Evolutionary conservation across 2,888 invertebrate genomes (phyloP).

Genomic region (Tetragonisca angustula): DNA sequence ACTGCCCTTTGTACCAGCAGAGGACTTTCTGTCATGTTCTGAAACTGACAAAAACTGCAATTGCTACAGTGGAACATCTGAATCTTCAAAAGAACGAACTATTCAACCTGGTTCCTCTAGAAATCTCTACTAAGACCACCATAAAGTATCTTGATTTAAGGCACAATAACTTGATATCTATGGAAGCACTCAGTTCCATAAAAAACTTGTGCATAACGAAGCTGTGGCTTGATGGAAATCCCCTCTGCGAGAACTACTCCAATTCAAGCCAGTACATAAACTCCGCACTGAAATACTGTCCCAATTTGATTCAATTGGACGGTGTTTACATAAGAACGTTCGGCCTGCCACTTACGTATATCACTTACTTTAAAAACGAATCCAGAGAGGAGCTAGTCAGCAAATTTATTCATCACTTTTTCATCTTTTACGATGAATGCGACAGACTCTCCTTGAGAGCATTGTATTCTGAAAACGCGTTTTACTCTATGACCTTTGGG

Average conservation of each 20-base stretch:
- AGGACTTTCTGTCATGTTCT: conserved; percentile 84
- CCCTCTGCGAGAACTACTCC: conserved; percentile 88
- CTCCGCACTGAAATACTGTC: conserved; percentile 85
- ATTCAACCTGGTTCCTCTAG: conserved; percentile 66
- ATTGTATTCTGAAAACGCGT: conserved; percentile 88
- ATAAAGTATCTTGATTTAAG: conserved; percentile 79
- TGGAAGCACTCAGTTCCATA: conserved; percentile 77
- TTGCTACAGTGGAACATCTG: conserved; percentile 73
- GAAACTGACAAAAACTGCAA: conserved; percentile 75
- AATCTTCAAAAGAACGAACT: conserved; percentile 77
- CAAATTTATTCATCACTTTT: conserved; percentile 88
- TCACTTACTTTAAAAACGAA: conserved; percentile 67
- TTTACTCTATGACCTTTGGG: conserved; percentile 86
- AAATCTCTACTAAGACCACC: conserved; percentile 62
- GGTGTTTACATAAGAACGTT: conserved; percentile 81
- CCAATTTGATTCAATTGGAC: conserved; percentile 85
- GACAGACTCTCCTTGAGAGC: conserved; percentile 85
- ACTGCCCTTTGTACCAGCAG: conserved; percentile 84
- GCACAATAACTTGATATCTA: conserved; percentile 78
- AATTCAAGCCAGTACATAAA: conserved; percentile 87
- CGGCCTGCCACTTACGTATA: conserved; percentile 70
- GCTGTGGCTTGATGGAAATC: conserved; percentile 89
- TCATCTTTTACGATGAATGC: conserved; percentile 87
- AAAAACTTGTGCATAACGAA: conserved; percentile 84
- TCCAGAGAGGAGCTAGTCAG: conserved; percentile 84